Percentiles rank a stretch among this genome's conserved stretches.
Evolutionary conservation across 2,888 invertebrate genomes (phyloP).

Genomic region (Chalcis sispes): DNA sequence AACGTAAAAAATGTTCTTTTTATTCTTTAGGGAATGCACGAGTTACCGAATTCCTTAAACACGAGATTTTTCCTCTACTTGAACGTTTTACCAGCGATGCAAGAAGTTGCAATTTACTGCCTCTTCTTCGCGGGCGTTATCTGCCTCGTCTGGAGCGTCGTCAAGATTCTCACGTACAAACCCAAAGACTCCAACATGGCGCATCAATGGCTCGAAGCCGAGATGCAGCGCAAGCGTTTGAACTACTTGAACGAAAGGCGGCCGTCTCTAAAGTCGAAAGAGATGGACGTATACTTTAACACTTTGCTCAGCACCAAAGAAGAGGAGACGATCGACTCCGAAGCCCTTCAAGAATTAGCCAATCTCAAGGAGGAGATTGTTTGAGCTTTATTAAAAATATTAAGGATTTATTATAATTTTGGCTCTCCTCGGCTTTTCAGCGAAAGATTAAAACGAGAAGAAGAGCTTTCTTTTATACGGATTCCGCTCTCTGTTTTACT

Average conservation of each 20-base stretch:
- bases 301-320: slow-evolving; percentile 69
- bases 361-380: slow-evolving; percentile 52
- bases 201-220: slow-evolving; percentile 67
- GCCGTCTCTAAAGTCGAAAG: slow-evolving; percentile 66
- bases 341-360: slow-evolving; percentile 34
- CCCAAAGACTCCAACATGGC: slow-evolving; percentile 56
- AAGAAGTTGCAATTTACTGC: slow-evolving; percentile 79
- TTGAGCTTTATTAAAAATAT: slow-evolving; percentile 10
- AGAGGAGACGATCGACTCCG: slow-evolving; percentile 54
- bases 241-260: slow-evolving; percentile 67
- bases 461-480: no score
- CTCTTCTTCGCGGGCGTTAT: slow-evolving; percentile 77
- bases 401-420: no score
- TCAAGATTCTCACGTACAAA: slow-evolving; percentile 68
- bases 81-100: slow-evolving; percentile 82
- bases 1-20: no score
- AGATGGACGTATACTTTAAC: slow-evolving; percentile 75
- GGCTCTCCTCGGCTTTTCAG: slow-evolving; percentile 20
- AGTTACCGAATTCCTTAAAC: slow-evolving; percentile 80
- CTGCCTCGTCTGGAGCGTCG: slow-evolving; percentile 78
- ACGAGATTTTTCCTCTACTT: slow-evolving; percentile 85
- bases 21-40: slow-evolving; percentile 82
- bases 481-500: no score
- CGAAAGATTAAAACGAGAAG: background rate
- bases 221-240: slow-evolving; percentile 67